Evolutionary conservation across 2,888 invertebrate genomes (phyloP).

Genomic region (Sesia bembeciformis): DNA sequence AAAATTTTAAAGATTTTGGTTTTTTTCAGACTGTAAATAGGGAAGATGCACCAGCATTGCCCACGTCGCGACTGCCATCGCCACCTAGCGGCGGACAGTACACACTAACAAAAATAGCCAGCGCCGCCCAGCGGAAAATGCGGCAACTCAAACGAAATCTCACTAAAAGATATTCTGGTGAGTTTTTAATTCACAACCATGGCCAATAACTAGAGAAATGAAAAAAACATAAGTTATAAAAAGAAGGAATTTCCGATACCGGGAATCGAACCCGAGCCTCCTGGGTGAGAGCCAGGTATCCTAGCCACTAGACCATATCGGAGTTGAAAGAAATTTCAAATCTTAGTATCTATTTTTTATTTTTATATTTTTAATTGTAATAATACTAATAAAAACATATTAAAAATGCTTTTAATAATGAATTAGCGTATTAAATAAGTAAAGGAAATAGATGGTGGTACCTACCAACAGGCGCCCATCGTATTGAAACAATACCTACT

Average conservation of each 20-base stretch:
- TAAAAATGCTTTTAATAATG: too few species aligned
- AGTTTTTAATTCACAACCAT: conserved; percentile 6
- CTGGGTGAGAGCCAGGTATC: conserved; percentile 77
- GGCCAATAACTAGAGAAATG: background rate
- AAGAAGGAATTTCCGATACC: conserved; percentile 68
- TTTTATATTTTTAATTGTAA: too few species aligned
- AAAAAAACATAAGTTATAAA: conserved; percentile 3
- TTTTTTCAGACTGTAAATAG: conserved; percentile 20
- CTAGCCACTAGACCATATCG: conserved; percentile 78
- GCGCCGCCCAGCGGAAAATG: conserved; percentile 76
- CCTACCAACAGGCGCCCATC: too few species aligned
- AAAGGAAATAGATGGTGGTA: too few species aligned
- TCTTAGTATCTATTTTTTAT: too few species aligned
- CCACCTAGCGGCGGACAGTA: conserved; percentile 77
- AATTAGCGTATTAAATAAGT: too few species aligned
- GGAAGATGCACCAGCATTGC: conserved; percentile 38
- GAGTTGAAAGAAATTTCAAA: too few species aligned
- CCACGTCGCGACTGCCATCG: conserved; percentile 69
- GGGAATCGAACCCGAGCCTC: conserved; percentile 78
- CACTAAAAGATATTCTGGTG: conserved; percentile 71
- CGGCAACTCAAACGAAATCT: conserved; percentile 79
- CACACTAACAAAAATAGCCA: conserved; percentile 78
- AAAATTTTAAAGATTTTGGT: background rate
- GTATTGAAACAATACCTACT: too few species aligned
- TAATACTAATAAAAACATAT: too few species aligned